A percentile compares a stretch with the other conserved stretches of the same genome.
Evolutionary conservation across 2,113 vertebrate species (phyloP).

Genomic region (Cheilinus undulatus): DNA sequence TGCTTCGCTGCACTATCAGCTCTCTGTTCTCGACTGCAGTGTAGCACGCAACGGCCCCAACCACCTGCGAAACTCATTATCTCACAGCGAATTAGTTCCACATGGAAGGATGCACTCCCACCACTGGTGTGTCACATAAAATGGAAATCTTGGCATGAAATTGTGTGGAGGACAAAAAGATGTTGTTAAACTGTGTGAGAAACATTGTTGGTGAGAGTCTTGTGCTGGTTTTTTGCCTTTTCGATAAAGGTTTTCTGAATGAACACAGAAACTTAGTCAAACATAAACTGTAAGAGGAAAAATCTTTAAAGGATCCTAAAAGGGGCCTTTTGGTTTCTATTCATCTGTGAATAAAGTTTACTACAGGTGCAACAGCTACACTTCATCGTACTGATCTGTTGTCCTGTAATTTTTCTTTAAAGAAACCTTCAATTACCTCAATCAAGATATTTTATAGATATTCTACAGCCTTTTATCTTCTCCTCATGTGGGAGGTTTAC

Average conservation of each 20-base stretch:
- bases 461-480: conserved; percentile 45
- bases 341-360: conserved; percentile 9
- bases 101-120: conserved; percentile 77
- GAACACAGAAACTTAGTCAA: conserved; percentile 9
- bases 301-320: background rate
- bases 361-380: conserved; percentile 34
- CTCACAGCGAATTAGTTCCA: conserved; percentile 74
- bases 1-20: conserved; percentile 51
- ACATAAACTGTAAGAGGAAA: no score
- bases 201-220: conserved; percentile 59
- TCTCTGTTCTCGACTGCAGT: conserved; percentile 51
- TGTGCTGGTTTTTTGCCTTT: conserved; percentile 20
- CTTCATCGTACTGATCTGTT: conserved; percentile 13
- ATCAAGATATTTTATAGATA: conserved; percentile 42
- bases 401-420: conserved; percentile 54
- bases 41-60: conserved; percentile 64
- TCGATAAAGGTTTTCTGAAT: conserved; percentile 3
- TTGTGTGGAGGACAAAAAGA: conserved; percentile 18
- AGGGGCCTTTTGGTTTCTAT: conserved; percentile 16
- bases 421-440: conserved; percentile 55
- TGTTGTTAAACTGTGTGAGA: conserved; percentile 59
- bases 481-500: conserved; percentile 27
- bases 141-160: conserved; percentile 73
- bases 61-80: conserved; percentile 82
- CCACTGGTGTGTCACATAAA: conserved; percentile 76